Conservation (phyloP, 2,797 vertebrate genomes). For the Onychomys leucogaster region DNA sequence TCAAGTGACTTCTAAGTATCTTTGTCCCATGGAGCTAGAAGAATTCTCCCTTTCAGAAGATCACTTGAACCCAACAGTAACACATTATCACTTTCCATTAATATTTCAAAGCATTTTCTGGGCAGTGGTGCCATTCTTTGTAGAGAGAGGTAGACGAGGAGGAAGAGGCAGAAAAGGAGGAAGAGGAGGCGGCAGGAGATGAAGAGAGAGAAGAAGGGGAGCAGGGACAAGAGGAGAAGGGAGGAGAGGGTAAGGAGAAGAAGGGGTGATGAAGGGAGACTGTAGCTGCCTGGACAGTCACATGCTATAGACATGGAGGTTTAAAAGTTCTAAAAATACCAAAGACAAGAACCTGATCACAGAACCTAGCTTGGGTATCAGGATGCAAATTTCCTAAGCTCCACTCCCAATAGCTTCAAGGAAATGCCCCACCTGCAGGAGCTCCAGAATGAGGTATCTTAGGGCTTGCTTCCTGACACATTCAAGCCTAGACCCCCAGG, state of each 20-base stretch:
- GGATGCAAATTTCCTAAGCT: not conserved
- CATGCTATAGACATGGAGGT: constrained; percentile 5
- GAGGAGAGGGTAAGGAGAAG: not conserved
- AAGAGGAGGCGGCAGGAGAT: not conserved
- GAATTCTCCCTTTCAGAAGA: constrained; percentile 24
- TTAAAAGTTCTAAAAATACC: not conserved
- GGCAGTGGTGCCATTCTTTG: not conserved
- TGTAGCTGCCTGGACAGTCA: not conserved
- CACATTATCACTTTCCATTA: not conserved
- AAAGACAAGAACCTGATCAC: not conserved
- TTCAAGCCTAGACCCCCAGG: not conserved
- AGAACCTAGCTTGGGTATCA: not conserved
- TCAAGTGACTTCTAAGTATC: not conserved
- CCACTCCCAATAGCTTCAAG: not conserved
- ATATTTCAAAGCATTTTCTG: constrained; percentile 45
- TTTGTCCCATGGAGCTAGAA: not conserved
- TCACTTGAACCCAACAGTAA: constrained; percentile 24
- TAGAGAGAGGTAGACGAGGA: not conserved
- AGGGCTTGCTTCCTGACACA: not conserved
- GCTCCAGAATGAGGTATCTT: constrained; percentile 2
- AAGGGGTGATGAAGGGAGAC: not conserved
- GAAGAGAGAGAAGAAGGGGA: too few relatives aligned
- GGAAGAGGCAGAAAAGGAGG: not conserved
- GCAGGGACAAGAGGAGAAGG: not conserved
- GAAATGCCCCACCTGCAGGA: not conserved